Conservation (phyloP, 2,797 vertebrate genomes). For the Aulostomus chinensis region DNA sequence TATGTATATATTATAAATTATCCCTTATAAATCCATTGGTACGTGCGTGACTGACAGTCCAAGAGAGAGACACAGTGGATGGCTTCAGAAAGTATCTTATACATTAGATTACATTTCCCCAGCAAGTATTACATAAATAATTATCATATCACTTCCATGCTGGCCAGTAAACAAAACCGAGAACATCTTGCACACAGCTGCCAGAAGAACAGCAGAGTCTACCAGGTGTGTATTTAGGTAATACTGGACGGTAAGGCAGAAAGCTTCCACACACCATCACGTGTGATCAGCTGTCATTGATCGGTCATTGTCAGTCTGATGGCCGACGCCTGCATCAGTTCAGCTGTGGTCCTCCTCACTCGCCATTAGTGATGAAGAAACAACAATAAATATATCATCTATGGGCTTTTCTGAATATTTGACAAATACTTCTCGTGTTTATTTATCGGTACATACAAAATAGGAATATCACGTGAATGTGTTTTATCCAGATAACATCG, state of each 20-base stretch:
- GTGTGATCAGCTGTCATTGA: too few species aligned
- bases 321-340: too few species aligned
- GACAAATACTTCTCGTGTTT: too few species aligned
- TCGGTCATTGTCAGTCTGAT: too few species aligned
- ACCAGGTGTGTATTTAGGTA: constrained; percentile 19
- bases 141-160: constrained; percentile 14
- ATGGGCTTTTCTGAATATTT: too few species aligned
- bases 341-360: too few species aligned
- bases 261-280: constrained; percentile 8
- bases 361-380: too few species aligned
- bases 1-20: constrained; percentile 24
- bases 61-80: constrained; percentile 20
- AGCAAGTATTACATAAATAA: constrained; percentile 9
- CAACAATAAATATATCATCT: too few species aligned
- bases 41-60: constrained; percentile 42
- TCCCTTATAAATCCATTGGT: constrained; percentile 59
- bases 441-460: too few species aligned
- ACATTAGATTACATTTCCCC: constrained; percentile 15
- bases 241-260: constrained; percentile 51
- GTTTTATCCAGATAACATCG: too few species aligned
- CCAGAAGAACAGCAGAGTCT: constrained; percentile 39
- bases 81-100: constrained; percentile 15
- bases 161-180: constrained; percentile 26
- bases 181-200: constrained; percentile 49
- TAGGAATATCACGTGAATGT: too few species aligned